Evolutionary conservation across 53 echinoderm and acorn worm species (phyloP), one percentile per base, ranked within the genome.

Genomic region (Henricia sp.): DNA sequence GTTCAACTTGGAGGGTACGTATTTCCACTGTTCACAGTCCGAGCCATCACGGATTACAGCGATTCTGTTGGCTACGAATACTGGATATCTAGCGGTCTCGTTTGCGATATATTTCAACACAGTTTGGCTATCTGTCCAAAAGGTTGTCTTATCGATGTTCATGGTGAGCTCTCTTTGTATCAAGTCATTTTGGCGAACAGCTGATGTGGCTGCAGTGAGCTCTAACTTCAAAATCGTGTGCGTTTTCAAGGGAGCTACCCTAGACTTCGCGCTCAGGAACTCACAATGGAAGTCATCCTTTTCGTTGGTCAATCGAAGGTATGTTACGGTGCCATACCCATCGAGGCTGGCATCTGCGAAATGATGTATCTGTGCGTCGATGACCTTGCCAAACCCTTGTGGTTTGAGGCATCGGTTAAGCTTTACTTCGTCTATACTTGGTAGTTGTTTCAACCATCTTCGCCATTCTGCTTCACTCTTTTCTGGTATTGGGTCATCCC

Each of bases 321-420:
- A 92, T 8, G 86, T 52, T 14, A 83, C 83, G 19, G 82, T 68
- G 1, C 93, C 83, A 82, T 89, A 85, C 19, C 89, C 92, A 39
- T 89, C 52, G 41, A 85, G 78, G 23, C 80, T 70, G 6, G 89
- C 89, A 43, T 92, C 92, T 37, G 92, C 29, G 56, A 89, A 92
- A 59, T 89, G 82, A 74, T 92, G 92, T 20, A 92, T 28, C 38
- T 92, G 78, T 2, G 37, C 33, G 0, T 58, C 67, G 28, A 63
- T 16, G 1, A 57, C 50, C 21, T 82, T 36, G 1, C 74, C 72
- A 21, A 83, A 87, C 10, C 51, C 37, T 25, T 37, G 19, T 12
- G 86, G 87, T 67, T 86, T 86, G 40, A 58, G 72, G 32, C 85
- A 85, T 53, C 92, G 63, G 50, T 89, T 63, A 0, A 92, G 55